Base-by-base conservation (phyloP, 1,140 invertebrate genomes). In the Portunus trituberculatus region DNA sequence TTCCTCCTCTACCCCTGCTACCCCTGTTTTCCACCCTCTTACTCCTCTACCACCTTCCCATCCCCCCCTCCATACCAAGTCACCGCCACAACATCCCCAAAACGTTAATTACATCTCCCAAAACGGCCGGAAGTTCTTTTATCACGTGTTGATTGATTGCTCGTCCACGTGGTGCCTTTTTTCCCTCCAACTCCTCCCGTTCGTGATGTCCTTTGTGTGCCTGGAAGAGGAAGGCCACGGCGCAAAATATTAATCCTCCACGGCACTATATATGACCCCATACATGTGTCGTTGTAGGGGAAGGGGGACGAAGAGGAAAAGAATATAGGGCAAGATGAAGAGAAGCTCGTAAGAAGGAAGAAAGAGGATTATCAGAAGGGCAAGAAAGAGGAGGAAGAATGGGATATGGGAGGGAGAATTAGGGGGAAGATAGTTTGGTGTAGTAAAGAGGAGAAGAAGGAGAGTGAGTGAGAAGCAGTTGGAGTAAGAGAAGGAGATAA, bases 111-210 rank as follows among this genome's bases (percentile, higher is more conserved):
- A 82, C 88, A 82, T 76, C 45, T 86, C 90, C 82, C 48, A 91
- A 91, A 86, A 52, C 46, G 89, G 87, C 92, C 94, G 89, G 94
- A 95, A 92, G 90, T 91, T 32, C 90, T 67, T 95, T 95, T 95
- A 95, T 95, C 94, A 92, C 86, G 94, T 39, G 39, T 46, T 92
- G 94, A 95, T 95, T 95, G 94, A 95, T 95, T 87, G 32, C 67
- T 45, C 29, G 93, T 94, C 93, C 93, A 29, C 89, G 89, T 91
- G 93, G 88, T 28, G 76, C 59, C 91, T 88, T 94, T 88, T 94
- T 86, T 94, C 86, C 93, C 67, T 39, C 8, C 48, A 48, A 28
- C 45, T 48, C 93, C 12, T 90, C 93, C 76, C 59, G 67, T 29
- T 32, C 59, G 88, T 94, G 48, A 39, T 86, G 88, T 46, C 88